Evolutionary conservation across 2,797 vertebrate genomes (phyloP).

Genomic region (Cirrhinus mrigala): DNA sequence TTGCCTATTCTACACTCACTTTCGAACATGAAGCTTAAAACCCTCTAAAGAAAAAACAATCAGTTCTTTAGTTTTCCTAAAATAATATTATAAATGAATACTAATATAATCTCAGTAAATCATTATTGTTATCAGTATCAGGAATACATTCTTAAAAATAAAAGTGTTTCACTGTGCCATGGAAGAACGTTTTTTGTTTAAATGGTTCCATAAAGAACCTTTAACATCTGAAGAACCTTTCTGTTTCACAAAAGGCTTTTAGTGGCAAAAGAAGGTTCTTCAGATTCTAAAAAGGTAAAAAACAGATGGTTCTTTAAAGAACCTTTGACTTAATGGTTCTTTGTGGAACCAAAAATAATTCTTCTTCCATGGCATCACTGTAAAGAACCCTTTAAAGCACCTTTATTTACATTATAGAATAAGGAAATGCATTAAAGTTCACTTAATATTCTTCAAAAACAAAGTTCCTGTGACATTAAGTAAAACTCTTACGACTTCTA

Average conservation of each 20-base stretch:
- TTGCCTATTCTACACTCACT: constrained; percentile 84
- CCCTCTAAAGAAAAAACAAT: not conserved
- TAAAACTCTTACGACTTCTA: not conserved
- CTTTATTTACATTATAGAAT: not conserved
- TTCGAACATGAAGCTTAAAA: constrained; percentile 66
- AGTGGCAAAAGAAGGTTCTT: too few relatives aligned
- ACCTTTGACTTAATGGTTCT: too few relatives aligned
- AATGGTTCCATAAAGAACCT: too few relatives aligned
- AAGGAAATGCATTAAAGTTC: not conserved
- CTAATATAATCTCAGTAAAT: not conserved
- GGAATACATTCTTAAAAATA: not conserved
- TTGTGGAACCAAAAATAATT: too few relatives aligned
- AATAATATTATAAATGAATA: not conserved
- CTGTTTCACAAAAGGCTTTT: too few relatives aligned
- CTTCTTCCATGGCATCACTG: too few relatives aligned
- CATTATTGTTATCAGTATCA: not conserved
- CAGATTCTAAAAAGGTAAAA: too few relatives aligned
- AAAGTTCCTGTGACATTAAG: not conserved
- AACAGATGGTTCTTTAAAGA: too few relatives aligned
- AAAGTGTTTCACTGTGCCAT: too few relatives aligned
- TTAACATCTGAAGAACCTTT: too few relatives aligned
- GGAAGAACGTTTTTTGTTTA: too few relatives aligned
- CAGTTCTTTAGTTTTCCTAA: not conserved
- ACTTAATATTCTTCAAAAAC: not conserved
- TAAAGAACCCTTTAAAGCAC: too few relatives aligned